Conservation (phyloP, 2,888 invertebrate species). For the Sinhomidia bicolor region DNA sequence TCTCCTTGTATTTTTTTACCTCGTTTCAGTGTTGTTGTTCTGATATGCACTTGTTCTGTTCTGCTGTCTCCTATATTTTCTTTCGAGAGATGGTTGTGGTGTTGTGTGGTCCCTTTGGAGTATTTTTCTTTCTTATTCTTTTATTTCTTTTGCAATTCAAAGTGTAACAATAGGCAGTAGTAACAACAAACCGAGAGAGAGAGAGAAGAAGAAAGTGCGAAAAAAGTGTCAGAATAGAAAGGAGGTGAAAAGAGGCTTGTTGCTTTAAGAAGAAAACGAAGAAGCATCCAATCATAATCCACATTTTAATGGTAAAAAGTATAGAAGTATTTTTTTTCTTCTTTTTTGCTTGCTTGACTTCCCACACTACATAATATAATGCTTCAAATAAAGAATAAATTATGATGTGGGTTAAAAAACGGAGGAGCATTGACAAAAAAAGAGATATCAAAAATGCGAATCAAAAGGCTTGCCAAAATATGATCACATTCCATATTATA, state of each 20-base stretch:
- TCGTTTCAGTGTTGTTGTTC: not conserved
- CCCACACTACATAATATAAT: no score
- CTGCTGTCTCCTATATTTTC: not conserved
- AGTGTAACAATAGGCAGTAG: not conserved
- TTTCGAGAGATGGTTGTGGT: not conserved
- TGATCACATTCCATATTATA: no score
- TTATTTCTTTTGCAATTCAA: not conserved
- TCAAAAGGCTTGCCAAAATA: no score
- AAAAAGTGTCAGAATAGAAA: conserved; percentile 22
- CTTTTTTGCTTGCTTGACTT: no score
- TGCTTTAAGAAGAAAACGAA: no score
- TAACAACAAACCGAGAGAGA: not conserved
- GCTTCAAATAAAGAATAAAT: no score
- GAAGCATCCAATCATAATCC: not conserved
- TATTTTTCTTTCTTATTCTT: not conserved
- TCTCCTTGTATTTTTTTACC: no score
- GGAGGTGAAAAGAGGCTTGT: conserved; percentile 41
- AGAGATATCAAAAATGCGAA: no score
- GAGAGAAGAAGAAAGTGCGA: not conserved
- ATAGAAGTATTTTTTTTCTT: not conserved
- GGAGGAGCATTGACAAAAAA: no score
- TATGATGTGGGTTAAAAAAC: no score
- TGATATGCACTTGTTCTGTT: not conserved
- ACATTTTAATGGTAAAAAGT: not conserved
- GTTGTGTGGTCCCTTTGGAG: conserved; percentile 1